These are phyloP conservation scores for Astropecten irregularis DNA, from an alignment of 53 echinoderm and acorn worm genomes.

Conservation along the genomic window DNA sequence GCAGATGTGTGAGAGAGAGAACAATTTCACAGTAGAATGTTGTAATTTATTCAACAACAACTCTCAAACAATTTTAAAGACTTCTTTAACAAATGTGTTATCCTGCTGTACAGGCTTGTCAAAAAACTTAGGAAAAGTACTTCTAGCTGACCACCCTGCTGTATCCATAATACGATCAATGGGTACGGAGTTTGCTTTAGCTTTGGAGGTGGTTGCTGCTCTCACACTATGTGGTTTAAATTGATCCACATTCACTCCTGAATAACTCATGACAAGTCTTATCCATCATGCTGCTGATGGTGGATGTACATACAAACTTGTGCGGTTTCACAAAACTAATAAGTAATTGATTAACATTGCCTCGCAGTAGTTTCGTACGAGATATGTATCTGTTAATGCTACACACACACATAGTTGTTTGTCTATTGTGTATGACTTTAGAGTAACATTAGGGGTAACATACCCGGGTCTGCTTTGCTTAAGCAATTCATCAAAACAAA, in stretches of 20 bases:
- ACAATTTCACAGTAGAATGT: neutral
- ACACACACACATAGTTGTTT: neutral
- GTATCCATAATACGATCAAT: slow-evolving; percentile 6
- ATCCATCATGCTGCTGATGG: slow-evolving; percentile 42
- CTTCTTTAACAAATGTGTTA: too few relatives aligned
- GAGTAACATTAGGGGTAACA: neutral
- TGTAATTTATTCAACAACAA: neutral
- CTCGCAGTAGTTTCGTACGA: too few relatives aligned
- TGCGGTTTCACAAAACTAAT: too few relatives aligned
- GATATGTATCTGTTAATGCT: too few relatives aligned
- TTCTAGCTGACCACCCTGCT: slow-evolving; percentile 24
- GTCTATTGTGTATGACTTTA: slow-evolving; percentile 9
- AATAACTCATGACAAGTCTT: neutral
- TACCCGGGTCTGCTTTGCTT: slow-evolving; percentile 17
- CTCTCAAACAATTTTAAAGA: too few relatives aligned
- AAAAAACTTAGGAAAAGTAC: slow-evolving; percentile 41
- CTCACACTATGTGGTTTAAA: slow-evolving; percentile 51
- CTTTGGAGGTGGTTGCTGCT: slow-evolving; percentile 17
- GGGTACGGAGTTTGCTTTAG: slow-evolving; percentile 16
- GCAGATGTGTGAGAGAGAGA: slow-evolving; percentile 24
- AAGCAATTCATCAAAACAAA: too few relatives aligned
- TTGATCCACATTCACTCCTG: neutral
- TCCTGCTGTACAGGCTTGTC: slow-evolving; percentile 7
- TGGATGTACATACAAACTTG: too few relatives aligned
- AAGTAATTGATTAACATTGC: too few relatives aligned